Conservation (phyloP, 2,797 vertebrate genomes). For the Phyllotis vaccarum region DNA sequence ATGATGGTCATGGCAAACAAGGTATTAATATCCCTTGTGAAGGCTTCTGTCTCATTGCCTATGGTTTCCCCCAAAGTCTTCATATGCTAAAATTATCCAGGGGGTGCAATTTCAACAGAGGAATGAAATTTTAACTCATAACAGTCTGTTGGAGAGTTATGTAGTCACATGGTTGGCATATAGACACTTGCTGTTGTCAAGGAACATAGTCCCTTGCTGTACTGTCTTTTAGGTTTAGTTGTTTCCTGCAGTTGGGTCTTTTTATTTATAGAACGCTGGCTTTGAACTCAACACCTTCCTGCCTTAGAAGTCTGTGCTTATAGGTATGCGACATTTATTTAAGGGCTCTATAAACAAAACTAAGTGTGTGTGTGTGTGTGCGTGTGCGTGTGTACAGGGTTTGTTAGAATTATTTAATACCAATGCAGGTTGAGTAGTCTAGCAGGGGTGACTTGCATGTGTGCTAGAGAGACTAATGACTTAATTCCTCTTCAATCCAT, state of each 20-base stretch:
- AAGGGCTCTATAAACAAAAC: neutral
- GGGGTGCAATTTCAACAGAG: neutral
- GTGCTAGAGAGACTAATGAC: neutral
- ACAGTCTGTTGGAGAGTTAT: neutral
- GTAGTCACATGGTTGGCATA: neutral
- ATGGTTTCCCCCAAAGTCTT: neutral
- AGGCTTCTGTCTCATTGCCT: neutral
- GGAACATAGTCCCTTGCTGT: neutral
- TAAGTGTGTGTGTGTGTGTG: neutral
- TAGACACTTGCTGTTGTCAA: neutral
- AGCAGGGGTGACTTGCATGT: neutral
- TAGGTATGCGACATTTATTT: neutral
- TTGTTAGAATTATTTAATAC: neutral
- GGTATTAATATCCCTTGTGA: neutral
- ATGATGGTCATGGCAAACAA: neutral
- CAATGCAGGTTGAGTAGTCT: neutral
- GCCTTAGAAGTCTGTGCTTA: neutral
- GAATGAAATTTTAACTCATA: neutral
- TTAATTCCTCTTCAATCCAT: neutral
- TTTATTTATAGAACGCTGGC: neutral
- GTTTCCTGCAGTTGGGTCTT: neutral
- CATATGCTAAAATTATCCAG: neutral
- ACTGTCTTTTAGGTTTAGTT: neutral
- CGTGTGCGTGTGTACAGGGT: neutral
- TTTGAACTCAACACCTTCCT: neutral